These are phyloP conservation scores for Caenorhabditis imperialis DNA, from an alignment of 2,888 invertebrate genomes.

Conservation along the genomic window DNA sequence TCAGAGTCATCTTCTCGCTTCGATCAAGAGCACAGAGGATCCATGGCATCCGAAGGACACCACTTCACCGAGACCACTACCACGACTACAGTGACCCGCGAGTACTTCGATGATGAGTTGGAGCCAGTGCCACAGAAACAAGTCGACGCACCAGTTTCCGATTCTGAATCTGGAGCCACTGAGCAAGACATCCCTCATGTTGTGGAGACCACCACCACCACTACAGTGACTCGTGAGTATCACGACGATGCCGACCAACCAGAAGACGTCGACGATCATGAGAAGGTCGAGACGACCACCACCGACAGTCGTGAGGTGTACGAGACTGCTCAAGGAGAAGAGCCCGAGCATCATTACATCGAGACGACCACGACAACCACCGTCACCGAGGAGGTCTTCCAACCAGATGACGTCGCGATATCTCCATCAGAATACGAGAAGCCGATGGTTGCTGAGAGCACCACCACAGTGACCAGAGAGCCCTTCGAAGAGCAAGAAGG, in stretches of 20 bases:
- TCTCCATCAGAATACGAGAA: conserved; percentile 17
- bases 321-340: conserved; percentile 29
- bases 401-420: conserved; percentile 12
- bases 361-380: conserved; percentile 33
- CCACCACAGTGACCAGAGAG: conserved; percentile 31
- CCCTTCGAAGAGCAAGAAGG: conserved; percentile 25
- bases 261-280: not conserved
- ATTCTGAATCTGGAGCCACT: not conserved
- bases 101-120: conserved; percentile 18
- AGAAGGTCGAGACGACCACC: conserved; percentile 20
- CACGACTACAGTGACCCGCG: conserved; percentile 33
- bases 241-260: conserved; percentile 28
- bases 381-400: conserved; percentile 13
- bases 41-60: not conserved
- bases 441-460: conserved; percentile 19
- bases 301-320: conserved; percentile 37
- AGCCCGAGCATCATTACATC: conserved; percentile 38
- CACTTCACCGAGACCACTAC: conserved; percentile 28
- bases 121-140: conserved; percentile 21
- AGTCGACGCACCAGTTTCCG: not conserved
- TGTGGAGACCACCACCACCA: conserved; percentile 10
- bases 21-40: not conserved
- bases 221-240: conserved; percentile 29
- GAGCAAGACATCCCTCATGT: not conserved
- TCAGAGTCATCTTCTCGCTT: conserved; percentile 5